Conservation (phyloP, 1,140 invertebrate genomes). For the Bicyclus anynana region DNA sequence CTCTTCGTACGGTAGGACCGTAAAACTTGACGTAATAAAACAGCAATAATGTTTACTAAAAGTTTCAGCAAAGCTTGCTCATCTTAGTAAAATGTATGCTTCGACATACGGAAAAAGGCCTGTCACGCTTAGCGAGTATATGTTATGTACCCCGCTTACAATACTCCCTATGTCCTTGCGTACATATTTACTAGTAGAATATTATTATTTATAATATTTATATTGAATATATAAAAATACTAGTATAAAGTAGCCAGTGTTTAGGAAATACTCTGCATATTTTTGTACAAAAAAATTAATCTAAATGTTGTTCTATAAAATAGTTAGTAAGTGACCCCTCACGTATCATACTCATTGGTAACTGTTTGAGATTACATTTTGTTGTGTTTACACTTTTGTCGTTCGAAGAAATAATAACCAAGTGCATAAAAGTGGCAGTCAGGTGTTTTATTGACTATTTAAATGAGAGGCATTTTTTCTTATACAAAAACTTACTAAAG, state of each 20-base stretch:
- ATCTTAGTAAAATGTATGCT: conserved; percentile 35
- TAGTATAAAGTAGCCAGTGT: conserved; percentile 48
- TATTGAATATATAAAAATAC: conserved; percentile 33
- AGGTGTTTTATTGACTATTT: too few relatives aligned
- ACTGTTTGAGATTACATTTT: conserved; percentile 38
- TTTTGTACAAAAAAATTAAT: conserved; percentile 65
- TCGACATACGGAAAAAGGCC: conserved; percentile 27
- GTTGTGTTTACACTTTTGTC: conserved; percentile 17
- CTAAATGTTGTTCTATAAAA: conserved; percentile 42
- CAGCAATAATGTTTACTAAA: conserved; percentile 37
- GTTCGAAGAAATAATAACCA: background rate
- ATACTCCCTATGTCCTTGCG: conserved; percentile 31
- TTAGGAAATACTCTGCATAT: conserved; percentile 62
- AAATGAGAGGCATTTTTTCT: too few relatives aligned
- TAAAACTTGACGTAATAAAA: conserved; percentile 16
- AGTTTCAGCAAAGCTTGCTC: conserved; percentile 35
- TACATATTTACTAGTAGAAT: conserved; percentile 35
- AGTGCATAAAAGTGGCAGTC: background rate
- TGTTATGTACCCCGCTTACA: background rate
- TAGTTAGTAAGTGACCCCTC: conserved; percentile 35
- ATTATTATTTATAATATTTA: conserved; percentile 25
- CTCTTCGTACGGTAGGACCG: conserved; percentile 17
- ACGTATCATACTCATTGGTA: conserved; percentile 54
- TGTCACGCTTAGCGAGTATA: conserved; percentile 7
- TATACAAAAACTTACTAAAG: too few relatives aligned